phyloP scores from a whole-genome alignment of 2,888 invertebrate species.

The Hirtodrosophila confusa region DNA sequence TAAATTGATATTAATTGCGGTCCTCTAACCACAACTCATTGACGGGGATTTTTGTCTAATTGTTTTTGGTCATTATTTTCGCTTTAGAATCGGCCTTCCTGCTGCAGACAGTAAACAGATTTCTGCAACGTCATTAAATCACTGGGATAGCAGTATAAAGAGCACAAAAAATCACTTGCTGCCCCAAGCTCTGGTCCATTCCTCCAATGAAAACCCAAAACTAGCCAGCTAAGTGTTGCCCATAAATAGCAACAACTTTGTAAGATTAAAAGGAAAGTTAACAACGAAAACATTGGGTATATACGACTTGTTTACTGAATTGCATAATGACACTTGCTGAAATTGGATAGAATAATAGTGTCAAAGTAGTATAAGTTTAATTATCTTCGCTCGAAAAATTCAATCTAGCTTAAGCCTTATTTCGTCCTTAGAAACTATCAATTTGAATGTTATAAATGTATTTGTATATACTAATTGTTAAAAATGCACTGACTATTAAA shows the following conservation, averaged over 20 bases:
- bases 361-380: too few species aligned
- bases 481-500: too few species aligned
- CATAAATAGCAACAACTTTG: constrained; percentile 51
- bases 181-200: constrained; percentile 10
- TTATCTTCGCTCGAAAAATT: too few species aligned
- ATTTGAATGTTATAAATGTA: too few species aligned
- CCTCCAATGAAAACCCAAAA: constrained; percentile 10
- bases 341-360: not conserved
- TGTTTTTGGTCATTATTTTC: constrained; percentile 67
- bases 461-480: too few species aligned
- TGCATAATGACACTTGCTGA: not conserved
- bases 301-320: not conserved
- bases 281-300: not conserved
- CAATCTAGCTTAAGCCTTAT: too few species aligned
- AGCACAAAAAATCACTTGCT: constrained; percentile 62
- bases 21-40: constrained; percentile 48
- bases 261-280: not conserved
- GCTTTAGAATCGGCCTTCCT: constrained; percentile 8
- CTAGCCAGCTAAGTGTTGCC: constrained; percentile 40
- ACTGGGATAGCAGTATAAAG: constrained; percentile 20
- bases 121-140: constrained; percentile 58
- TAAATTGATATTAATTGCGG: constrained; percentile 76
- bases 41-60: constrained; percentile 51
- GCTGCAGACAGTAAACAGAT: constrained; percentile 40
- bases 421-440: too few species aligned